Percentiles rank a stretch among this genome's conserved stretches.
These are phyloP conservation scores for Callorhinus ursinus DNA, from an alignment of 2,113 vertebrate species.

Conservation along the genomic window DNA sequence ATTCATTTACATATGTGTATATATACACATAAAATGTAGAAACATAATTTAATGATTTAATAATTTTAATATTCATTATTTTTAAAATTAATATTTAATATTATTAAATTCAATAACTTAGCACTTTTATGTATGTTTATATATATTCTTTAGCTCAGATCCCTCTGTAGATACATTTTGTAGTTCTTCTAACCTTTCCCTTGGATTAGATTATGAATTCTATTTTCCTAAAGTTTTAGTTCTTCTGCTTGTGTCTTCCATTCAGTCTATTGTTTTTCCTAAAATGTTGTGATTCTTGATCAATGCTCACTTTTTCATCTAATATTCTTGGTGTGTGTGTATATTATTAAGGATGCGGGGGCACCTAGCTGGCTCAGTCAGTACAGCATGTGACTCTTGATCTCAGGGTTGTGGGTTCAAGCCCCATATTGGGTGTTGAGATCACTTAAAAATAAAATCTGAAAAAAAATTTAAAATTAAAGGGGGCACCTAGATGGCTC, in stretches of 20 bases:
- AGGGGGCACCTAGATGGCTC: too few species aligned
- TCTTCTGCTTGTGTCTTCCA: background rate
- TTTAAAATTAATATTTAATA: background rate
- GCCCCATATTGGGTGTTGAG: background rate
- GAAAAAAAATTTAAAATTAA: too few species aligned
- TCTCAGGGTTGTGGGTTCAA: background rate
- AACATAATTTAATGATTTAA: background rate
- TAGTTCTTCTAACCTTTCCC: background rate
- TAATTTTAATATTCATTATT: background rate
- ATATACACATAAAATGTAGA: background rate
- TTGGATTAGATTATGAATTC: background rate
- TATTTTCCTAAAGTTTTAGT: background rate
- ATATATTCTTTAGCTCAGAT: background rate
- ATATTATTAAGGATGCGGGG: background rate
- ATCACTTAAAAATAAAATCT: background rate
- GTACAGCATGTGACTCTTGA: background rate
- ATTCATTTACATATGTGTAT: background rate
- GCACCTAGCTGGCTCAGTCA: background rate
- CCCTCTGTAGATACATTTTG: background rate
- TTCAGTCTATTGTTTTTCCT: background rate
- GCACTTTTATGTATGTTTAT: background rate
- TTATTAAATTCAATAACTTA: background rate
- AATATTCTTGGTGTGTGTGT: background rate
- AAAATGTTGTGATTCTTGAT: background rate
- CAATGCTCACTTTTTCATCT: background rate